A percentile compares a stretch with the other conserved stretches of the same genome.
Conservation (phyloP, 2,888 invertebrate species). For the Drosophila lacicola region DNA sequence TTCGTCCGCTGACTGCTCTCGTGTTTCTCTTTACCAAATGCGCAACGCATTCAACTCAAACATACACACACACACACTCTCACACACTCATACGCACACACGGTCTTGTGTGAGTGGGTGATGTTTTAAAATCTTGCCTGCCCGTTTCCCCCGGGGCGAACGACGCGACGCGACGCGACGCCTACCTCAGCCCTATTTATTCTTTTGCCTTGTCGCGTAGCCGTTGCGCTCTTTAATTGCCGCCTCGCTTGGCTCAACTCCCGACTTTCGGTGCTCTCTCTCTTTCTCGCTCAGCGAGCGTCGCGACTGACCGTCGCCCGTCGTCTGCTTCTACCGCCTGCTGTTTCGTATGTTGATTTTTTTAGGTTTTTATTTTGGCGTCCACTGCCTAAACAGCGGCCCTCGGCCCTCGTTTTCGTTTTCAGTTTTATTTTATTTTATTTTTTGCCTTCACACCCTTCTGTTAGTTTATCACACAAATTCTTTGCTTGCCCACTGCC, state of each 20-base stretch:
- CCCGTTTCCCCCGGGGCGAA: conserved; percentile 43
- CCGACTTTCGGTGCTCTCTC: conserved; percentile 27
- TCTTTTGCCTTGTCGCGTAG: conserved; percentile 75
- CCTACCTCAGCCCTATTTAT: conserved; percentile 77
- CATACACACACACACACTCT: conserved; percentile 4
- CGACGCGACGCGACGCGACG: conserved; percentile 49
- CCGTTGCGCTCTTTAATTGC: conserved; percentile 75
- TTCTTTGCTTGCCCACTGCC: conserved; percentile 41
- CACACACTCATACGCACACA: background rate
- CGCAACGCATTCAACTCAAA: conserved; percentile 47
- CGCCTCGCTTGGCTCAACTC: conserved; percentile 61
- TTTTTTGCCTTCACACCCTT: conserved; percentile 58
- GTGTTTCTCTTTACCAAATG: conserved; percentile 57
- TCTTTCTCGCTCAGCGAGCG: conserved; percentile 15
- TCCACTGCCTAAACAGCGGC: conserved; percentile 52
- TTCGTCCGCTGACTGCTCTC: conserved; percentile 54
- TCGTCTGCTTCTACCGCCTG: conserved; percentile 55
- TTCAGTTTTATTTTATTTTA: conserved; percentile 24
- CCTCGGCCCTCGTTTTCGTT: conserved; percentile 40
- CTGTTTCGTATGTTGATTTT: conserved; percentile 73
- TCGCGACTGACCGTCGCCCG: conserved; percentile 74
- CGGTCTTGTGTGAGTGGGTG: conserved; percentile 61
- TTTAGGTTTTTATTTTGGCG: conserved; percentile 74
- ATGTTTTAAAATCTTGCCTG: conserved; percentile 67
- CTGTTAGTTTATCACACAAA: conserved; percentile 66